Percentiles rank a stretch among this genome's conserved stretches.
phyloP scores from a whole-genome alignment of 2,113 vertebrate species.

The Pardalotus punctatus region DNA sequence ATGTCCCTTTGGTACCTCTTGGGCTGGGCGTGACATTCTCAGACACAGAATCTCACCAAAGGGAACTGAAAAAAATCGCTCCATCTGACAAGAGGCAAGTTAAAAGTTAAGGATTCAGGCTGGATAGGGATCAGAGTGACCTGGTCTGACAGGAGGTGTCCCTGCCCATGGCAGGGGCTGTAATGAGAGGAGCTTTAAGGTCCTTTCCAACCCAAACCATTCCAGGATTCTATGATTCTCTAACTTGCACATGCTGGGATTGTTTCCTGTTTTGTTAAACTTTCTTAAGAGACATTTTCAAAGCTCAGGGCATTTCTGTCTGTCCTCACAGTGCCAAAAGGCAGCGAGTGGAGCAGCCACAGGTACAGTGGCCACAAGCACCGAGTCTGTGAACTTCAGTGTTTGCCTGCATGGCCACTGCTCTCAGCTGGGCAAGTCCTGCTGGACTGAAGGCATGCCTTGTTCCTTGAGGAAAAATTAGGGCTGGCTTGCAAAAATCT shows the following conservation, averaged over 20 bases:
- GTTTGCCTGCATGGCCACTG: not conserved
- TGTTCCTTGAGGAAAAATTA: not conserved
- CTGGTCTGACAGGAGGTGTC: not conserved
- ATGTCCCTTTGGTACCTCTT: not conserved
- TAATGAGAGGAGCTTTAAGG: not conserved
- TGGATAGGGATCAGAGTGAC: not conserved
- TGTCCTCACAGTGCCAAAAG: not conserved
- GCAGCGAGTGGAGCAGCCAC: not conserved
- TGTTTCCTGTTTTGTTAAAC: not conserved
- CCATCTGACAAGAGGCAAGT: not conserved
- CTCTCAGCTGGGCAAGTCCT: not conserved
- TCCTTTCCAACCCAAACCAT: not conserved
- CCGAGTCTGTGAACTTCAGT: not conserved
- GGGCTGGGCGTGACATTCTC: not conserved
- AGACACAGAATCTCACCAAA: not conserved
- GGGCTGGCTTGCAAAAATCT: not conserved
- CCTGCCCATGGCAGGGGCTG: not conserved
- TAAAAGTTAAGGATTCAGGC: not conserved
- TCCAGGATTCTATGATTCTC: not conserved
- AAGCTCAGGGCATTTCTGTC: not conserved
- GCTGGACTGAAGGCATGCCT: fast-evolving
- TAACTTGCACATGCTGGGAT: not conserved
- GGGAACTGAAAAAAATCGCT: not conserved
- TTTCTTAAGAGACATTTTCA: not conserved
- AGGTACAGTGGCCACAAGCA: not conserved